A percentile compares a stretch with the other conserved stretches of the same genome.
Evolutionary conservation across 1,140 invertebrate species (phyloP).

Genomic region (Venturia canescens): DNA sequence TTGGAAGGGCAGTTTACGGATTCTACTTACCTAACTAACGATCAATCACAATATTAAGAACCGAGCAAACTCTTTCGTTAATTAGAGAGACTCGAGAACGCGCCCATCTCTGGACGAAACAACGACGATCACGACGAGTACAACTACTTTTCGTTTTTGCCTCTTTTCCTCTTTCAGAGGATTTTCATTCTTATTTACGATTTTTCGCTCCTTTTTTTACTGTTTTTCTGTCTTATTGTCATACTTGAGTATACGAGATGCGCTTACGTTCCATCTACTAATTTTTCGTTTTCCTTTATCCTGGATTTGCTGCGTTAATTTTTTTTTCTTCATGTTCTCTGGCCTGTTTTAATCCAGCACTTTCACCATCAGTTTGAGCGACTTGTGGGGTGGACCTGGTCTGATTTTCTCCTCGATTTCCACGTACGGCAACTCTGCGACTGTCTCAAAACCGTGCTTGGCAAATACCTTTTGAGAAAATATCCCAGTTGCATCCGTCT

Average conservation of each 20-base stretch:
- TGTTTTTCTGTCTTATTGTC: conserved; percentile 67
- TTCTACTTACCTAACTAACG: neutral
- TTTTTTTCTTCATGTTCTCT: conserved; percentile 37
- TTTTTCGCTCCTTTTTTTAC: conserved; percentile 32
- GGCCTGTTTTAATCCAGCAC: conserved; percentile 62
- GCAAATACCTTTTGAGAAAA: conserved; percentile 86
- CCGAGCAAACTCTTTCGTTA: conserved; percentile 54
- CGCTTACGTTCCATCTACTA: conserved; percentile 65
- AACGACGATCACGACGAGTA: conserved; percentile 2
- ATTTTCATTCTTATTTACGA: neutral
- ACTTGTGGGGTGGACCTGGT: conserved; percentile 80
- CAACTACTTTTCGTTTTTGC: neutral
- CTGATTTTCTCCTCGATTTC: conserved; percentile 80
- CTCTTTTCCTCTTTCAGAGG: neutral
- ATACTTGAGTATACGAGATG: conserved; percentile 66
- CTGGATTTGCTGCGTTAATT: conserved; percentile 26
- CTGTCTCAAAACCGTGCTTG: conserved; percentile 81
- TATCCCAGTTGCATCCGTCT: conserved; percentile 87
- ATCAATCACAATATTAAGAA: conserved; percentile 32
- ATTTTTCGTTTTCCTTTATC: conserved; percentile 43
- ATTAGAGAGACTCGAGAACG: conserved; percentile 33
- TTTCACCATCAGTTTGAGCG: conserved; percentile 81
- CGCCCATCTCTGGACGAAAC: conserved; percentile 33
- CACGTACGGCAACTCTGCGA: conserved; percentile 81
- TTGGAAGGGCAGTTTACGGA: conserved; percentile 24